phyloP scores from a whole-genome alignment of 2,113 vertebrate genomes.

The Pheucticus melanocephalus region DNA sequence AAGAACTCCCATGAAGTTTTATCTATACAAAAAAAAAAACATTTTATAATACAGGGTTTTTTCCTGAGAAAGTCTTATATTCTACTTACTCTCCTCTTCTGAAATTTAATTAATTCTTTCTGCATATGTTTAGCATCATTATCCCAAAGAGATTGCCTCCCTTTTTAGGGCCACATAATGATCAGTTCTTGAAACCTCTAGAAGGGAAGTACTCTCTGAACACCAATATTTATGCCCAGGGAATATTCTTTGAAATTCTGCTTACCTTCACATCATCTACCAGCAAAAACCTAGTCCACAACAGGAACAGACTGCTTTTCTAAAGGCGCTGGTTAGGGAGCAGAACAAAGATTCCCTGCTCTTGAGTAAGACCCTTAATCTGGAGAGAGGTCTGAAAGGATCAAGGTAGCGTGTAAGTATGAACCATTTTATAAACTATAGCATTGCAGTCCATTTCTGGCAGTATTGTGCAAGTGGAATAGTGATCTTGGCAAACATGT shows the following conservation, averaged over 20 bases:
- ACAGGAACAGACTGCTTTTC: neutral
- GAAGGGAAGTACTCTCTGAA: neutral
- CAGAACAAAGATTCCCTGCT: neutral
- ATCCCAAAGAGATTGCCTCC: neutral
- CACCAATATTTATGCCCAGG: accelerated
- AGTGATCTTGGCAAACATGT: neutral
- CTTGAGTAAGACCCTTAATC: neutral
- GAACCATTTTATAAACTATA: neutral
- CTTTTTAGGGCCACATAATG: neutral
- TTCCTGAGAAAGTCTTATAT: neutral
- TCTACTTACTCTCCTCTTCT: neutral
- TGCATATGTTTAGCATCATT: neutral
- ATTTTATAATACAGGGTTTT: neutral
- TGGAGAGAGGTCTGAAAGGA: neutral
- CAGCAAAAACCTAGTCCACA: neutral
- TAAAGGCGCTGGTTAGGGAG: neutral
- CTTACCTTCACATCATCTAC: neutral
- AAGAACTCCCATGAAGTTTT: neutral
- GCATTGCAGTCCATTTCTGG: neutral
- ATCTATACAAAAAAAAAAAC: neutral
- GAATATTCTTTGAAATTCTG: neutral
- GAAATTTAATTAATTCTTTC: neutral
- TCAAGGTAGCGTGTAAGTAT: neutral
- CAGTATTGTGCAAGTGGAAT: neutral
- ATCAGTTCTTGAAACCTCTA: neutral